phyloP scores from a whole-genome alignment of 64 coral and sea anemone species.

The Catalaphyllia jardinei region DNA sequence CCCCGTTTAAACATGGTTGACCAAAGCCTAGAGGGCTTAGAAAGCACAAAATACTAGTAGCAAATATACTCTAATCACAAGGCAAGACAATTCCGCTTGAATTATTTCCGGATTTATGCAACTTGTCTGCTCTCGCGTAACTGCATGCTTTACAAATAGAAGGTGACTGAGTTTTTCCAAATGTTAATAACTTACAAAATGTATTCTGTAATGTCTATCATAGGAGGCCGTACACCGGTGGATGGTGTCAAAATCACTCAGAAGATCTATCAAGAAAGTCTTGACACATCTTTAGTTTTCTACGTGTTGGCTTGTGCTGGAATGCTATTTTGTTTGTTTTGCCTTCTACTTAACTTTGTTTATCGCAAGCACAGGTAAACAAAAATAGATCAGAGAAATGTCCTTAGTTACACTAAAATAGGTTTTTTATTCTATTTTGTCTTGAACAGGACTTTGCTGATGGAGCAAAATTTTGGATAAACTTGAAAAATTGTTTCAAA shows the following conservation, averaged over 20 bases:
- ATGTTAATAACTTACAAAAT: neutral
- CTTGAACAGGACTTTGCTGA: too few relatives aligned
- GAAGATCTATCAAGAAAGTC: conserved; percentile 6
- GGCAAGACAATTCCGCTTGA: too few relatives aligned
- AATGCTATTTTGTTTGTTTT: conserved; percentile 58
- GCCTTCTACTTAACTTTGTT: conserved; percentile 53
- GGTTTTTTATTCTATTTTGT: too few relatives aligned
- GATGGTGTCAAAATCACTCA: conserved; percentile 9
- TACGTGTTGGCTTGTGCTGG: conserved; percentile 36
- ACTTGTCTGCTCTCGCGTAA: neutral
- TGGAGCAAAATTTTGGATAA: too few relatives aligned
- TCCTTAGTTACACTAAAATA: too few relatives aligned
- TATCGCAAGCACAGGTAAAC: conserved; percentile 64
- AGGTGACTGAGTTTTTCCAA: too few relatives aligned
- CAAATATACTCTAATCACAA: too few relatives aligned
- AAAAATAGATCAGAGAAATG: neutral
- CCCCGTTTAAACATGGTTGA: too few relatives aligned
- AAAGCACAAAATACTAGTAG: too few relatives aligned
- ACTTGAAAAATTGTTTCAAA: too few relatives aligned
- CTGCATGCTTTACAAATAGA: too few relatives aligned
- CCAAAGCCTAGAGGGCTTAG: too few relatives aligned
- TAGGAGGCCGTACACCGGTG: conserved; percentile 39
- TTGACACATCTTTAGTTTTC: conserved; percentile 24
- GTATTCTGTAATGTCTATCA: neutral
- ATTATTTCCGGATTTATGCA: neutral